Conservation (phyloP, 2,888 invertebrate genomes). For the Pegoplata infirma region DNA sequence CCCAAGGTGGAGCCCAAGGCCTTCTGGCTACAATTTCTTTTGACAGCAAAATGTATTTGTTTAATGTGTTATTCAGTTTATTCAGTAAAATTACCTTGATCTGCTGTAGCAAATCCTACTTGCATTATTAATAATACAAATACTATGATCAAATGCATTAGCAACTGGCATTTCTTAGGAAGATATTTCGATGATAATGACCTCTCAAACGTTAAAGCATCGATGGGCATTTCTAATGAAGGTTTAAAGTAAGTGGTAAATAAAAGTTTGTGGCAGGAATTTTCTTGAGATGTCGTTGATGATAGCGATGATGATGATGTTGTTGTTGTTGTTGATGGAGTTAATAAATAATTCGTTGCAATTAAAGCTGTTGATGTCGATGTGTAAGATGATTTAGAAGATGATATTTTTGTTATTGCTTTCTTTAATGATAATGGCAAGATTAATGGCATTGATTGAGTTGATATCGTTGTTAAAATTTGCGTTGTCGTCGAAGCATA, state of each 20-base stretch:
- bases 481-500: conserved; percentile 40
- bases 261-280: conserved; percentile 45
- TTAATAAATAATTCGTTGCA: conserved; percentile 44
- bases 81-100: conserved; percentile 63
- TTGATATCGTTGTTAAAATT: conserved; percentile 50
- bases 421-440: conserved; percentile 27
- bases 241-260: conserved; percentile 25
- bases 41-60: too few relatives aligned
- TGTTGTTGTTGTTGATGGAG: conserved; percentile 16
- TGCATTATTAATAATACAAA: conserved; percentile 58
- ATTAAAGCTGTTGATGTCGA: conserved; percentile 38
- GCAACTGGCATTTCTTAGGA: conserved; percentile 27
- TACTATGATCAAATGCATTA: conserved; percentile 43
- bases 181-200: conserved; percentile 15
- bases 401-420: conserved; percentile 19
- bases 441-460: conserved; percentile 40
- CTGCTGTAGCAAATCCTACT: conserved; percentile 54
- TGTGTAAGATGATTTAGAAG: conserved; percentile 26
- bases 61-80: too few relatives aligned
- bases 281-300: conserved; percentile 24
- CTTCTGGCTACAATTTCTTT: too few relatives aligned
- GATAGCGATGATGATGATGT: conserved; percentile 18
- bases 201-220: conserved; percentile 6
- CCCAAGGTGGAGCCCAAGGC: too few relatives aligned
- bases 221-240: conserved; percentile 35